phyloP scores from a whole-genome alignment of 23 tunicate genomes.

The Botrylloides violaceus region DNA sequence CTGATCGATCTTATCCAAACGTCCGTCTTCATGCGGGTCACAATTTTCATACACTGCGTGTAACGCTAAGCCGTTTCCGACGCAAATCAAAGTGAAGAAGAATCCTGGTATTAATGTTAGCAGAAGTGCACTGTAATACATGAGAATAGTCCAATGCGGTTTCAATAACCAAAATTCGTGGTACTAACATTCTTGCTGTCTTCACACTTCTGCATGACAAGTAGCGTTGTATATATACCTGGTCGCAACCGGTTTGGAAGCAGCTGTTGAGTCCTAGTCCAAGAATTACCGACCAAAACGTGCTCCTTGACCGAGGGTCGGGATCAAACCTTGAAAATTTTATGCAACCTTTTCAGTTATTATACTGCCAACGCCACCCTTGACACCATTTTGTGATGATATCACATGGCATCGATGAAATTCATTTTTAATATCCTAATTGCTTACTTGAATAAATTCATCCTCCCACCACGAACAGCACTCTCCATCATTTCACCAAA shows the following conservation, averaged over 20 bases:
- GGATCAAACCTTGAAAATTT: background rate
- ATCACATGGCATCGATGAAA: too few species aligned
- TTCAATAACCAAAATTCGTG: background rate
- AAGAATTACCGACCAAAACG: constrained; percentile 8
- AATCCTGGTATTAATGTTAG: constrained; percentile 11
- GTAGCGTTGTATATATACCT: constrained; percentile 10
- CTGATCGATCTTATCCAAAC: constrained; percentile 3
- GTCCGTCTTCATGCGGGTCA: constrained; percentile 1
- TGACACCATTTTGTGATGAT: too few species aligned
- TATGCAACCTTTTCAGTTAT: too few species aligned
- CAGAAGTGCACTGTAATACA: background rate
- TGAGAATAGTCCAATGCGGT: background rate
- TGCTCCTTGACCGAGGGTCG: background rate
- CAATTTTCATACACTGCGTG: background rate
- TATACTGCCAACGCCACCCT: too few species aligned
- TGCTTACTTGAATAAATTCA: background rate
- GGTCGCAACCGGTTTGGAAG: constrained; percentile 15
- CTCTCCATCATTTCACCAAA: background rate
- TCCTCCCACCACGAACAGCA: constrained; percentile 6
- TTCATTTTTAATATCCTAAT: background rate
- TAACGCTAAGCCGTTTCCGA: constrained; percentile 7
- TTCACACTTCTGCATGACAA: background rate
- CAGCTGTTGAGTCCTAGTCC: constrained; percentile 12
- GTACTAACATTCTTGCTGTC: constrained; percentile 15
- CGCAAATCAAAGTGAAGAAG: constrained; percentile 6